These are phyloP conservation scores for Epizoanthus fatuus DNA, from an alignment of 92 coral and sea anemone genomes.

Conservation along the genomic window DNA sequence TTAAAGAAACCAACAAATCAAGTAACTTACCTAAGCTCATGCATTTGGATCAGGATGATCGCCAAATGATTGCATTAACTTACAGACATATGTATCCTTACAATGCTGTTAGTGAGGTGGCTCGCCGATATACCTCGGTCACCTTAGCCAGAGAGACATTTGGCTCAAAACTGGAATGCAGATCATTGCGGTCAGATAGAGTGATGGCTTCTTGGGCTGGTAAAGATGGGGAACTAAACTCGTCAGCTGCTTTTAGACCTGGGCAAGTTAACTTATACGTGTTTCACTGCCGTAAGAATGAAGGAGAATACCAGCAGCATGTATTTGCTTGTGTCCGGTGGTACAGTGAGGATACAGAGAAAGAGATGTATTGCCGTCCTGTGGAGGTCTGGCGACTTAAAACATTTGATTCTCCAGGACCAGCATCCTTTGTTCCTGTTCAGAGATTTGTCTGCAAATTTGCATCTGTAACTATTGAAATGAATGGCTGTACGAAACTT, in stretches of 20 bases:
- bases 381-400: constrained; percentile 53
- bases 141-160: constrained; percentile 42
- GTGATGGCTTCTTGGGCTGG: constrained; percentile 71
- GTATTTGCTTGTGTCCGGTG: constrained; percentile 58
- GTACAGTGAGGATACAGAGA: constrained; percentile 49
- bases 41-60: constrained; percentile 51
- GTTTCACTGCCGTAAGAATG: constrained; percentile 30
- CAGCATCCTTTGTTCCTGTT: constrained; percentile 60
- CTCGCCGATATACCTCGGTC: constrained; percentile 28
- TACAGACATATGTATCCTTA: constrained; percentile 50
- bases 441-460: constrained; percentile 57
- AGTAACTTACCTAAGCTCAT: constrained; percentile 19
- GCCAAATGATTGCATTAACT: constrained; percentile 31
- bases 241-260: constrained; percentile 48
- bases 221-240: constrained; percentile 47
- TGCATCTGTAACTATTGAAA: constrained; percentile 52
- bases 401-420: constrained; percentile 42
- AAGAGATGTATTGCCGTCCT: constrained; percentile 49
- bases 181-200: constrained; percentile 60
- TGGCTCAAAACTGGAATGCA: constrained; percentile 56
- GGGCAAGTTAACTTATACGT: constrained; percentile 52
- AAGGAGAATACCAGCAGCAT: constrained; percentile 33
- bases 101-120: constrained; percentile 34
- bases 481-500: constrained; percentile 30
- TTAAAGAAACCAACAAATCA: too few relatives aligned